These are phyloP conservation scores for Typhlomys cinereus DNA, from an alignment of 2,113 vertebrate species.

Conservation along the genomic window DNA sequence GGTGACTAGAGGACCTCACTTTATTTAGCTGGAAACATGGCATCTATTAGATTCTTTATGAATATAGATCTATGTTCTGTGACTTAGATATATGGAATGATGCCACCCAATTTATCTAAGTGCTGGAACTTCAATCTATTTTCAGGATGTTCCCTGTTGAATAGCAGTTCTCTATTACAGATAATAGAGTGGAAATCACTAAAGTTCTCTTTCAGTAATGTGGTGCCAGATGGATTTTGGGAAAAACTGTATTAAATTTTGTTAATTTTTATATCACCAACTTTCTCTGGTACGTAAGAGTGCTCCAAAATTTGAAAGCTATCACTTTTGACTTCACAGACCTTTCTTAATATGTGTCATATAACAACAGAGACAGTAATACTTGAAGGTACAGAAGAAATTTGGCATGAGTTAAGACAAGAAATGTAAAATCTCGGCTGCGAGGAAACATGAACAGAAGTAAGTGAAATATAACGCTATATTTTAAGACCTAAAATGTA, in stretches of 20 bases:
- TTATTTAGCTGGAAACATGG: constrained; percentile 56
- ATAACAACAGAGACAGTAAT: neutral
- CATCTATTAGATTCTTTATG: constrained; percentile 51
- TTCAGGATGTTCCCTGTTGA: constrained; percentile 31
- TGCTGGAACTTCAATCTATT: neutral
- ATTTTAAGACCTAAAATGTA: neutral
- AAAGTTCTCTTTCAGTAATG: neutral
- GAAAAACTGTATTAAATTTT: neutral
- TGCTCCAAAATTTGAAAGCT: neutral
- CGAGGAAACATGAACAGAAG: neutral
- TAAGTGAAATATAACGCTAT: neutral
- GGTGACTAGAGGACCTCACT: constrained; percentile 66
- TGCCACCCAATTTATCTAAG: neutral
- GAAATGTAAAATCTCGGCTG: neutral
- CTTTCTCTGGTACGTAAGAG: neutral
- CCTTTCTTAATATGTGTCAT: neutral
- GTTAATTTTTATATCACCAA: constrained; percentile 11
- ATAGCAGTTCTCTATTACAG: constrained; percentile 14
- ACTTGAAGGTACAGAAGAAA: neutral
- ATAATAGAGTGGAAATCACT: constrained; percentile 41
- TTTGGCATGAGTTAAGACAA: neutral
- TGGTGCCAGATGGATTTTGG: neutral
- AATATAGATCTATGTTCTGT: constrained; percentile 25
- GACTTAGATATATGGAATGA: constrained; percentile 32
- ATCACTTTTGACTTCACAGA: neutral